Base-by-base conservation (phyloP, 2,113 vertebrate genomes). In the Henicopernis longicauda region DNA sequence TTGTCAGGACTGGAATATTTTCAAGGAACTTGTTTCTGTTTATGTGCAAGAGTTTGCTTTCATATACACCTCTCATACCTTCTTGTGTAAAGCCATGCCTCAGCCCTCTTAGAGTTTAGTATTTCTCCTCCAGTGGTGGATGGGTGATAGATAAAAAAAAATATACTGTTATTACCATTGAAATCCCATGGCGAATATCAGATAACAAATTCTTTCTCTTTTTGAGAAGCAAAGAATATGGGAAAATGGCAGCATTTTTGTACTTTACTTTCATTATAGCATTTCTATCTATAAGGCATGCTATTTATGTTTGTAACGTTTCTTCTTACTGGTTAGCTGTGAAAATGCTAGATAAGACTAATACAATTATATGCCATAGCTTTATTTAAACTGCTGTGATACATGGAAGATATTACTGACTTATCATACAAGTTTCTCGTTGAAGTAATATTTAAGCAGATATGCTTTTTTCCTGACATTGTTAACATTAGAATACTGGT, bases 351-450 rank as follows among this genome's bases (percentile, higher is more conserved):
- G 65, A 47, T 95, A 87, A 93, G 44, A 83, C 72, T 44, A 78
- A 86, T 54, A 49, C 19, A 77, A 88, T 76, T 90, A 34, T 16
- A 49, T 65, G 27, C 49, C 16, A 62, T 25, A 25, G 80, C 67
- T 79, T 94, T 71, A 71, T 94, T 96, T 93, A 31, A 83, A 55
- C 85, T 57, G 66, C 49, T 96, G 63, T 94, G 86, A 73, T 91
- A 91, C 97, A 52, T 94, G 40, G 47, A 47, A 95, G 34, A 23
- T 8, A 27, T 86, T 93, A 83, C 55, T 61, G 82, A 81, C 22
- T 81, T 94, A 59, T 17, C 32, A 38, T 22, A 20, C n/a, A 89
- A 54, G 16, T 87, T 86, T 92, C 21, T 80, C 65, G 15, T 21
- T 27, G 26, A 81, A 61, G 34, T 58, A 76, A 61, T 29, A 70